A percentile compares a stretch with the other conserved stretches of the same genome.
phyloP scores from a whole-genome alignment of 2,113 vertebrate genomes.

The Hippocampus guttulatus region DNA sequence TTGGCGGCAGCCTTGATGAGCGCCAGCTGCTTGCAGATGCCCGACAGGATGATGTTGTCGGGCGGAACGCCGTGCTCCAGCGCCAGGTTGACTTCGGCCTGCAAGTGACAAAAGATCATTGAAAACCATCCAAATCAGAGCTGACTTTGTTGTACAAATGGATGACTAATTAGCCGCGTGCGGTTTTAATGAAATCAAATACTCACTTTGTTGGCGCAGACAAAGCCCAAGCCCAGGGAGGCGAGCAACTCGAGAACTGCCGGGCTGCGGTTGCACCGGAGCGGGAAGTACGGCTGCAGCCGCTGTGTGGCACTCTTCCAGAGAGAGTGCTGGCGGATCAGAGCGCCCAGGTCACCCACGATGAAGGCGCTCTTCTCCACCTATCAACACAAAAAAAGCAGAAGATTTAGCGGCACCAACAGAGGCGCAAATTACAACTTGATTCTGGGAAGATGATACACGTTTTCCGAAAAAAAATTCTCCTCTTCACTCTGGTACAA shows the following conservation, averaged over 20 bases:
- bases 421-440: no score
- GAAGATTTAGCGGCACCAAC: no score
- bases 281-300: slow-evolving; percentile 89
- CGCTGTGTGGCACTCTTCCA: slow-evolving; percentile 84
- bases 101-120: not conserved
- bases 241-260: slow-evolving; percentile 89
- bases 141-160: slow-evolving; percentile 18
- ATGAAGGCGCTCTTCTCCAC: slow-evolving; percentile 91
- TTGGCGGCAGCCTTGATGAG: slow-evolving; percentile 92
- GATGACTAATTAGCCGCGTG: slow-evolving; percentile 36
- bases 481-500: no score
- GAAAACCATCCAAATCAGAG: slow-evolving; percentile 1
- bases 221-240: slow-evolving; percentile 88
- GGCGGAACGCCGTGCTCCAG: slow-evolving; percentile 86
- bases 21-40: slow-evolving; percentile 92
- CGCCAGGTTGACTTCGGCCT: slow-evolving; percentile 89
- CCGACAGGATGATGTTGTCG: slow-evolving; percentile 89
- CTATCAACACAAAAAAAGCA: slow-evolving; percentile 55
- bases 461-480: no score
- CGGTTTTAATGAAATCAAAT: slow-evolving; percentile 6
- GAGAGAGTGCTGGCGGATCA: slow-evolving; percentile 85
- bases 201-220: slow-evolving; percentile 91
- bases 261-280: slow-evolving; percentile 88
- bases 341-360: slow-evolving; percentile 90
- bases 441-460: no score